Conservation (phyloP, 2,113 vertebrate genomes). For the Pollimyrus isidori region DNA sequence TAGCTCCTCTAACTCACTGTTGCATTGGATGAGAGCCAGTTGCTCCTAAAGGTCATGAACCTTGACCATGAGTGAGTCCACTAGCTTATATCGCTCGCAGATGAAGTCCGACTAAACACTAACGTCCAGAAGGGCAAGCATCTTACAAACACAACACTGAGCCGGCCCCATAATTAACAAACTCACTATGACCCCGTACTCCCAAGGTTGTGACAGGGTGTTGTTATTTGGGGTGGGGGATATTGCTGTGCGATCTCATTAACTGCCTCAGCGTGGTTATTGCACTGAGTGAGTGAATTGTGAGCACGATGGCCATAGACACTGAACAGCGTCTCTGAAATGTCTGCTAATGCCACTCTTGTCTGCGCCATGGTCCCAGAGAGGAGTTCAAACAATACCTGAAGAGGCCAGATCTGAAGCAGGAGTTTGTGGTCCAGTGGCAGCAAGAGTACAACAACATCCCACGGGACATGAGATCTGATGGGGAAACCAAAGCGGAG, state of each 20-base stretch:
- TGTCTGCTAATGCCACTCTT: not conserved
- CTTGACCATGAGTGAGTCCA: too few relatives aligned
- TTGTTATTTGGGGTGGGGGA: not conserved
- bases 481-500: conserved; percentile 82
- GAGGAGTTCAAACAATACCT: conserved; percentile 70
- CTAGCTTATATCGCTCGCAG: too few relatives aligned
- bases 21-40: too few relatives aligned
- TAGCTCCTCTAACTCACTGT: too few relatives aligned
- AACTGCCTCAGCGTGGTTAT: not conserved
- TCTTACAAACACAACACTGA: too few relatives aligned
- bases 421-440: conserved; percentile 80
- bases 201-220: not conserved
- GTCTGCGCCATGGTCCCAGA: conserved; percentile 47
- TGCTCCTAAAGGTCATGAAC: too few relatives aligned
- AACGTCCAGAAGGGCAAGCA: too few relatives aligned
- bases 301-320: not conserved
- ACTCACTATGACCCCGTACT: too few relatives aligned
- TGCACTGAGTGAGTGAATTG: not conserved
- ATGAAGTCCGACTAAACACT: too few relatives aligned
- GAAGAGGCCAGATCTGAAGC: conserved; percentile 72
- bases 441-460: conserved; percentile 78
- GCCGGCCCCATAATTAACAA: too few relatives aligned
- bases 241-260: not conserved
- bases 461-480: conserved; percentile 70
- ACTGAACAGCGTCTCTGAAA: not conserved